Conservation (phyloP, 1,140 invertebrate species). For the Grapholita molesta region DNA sequence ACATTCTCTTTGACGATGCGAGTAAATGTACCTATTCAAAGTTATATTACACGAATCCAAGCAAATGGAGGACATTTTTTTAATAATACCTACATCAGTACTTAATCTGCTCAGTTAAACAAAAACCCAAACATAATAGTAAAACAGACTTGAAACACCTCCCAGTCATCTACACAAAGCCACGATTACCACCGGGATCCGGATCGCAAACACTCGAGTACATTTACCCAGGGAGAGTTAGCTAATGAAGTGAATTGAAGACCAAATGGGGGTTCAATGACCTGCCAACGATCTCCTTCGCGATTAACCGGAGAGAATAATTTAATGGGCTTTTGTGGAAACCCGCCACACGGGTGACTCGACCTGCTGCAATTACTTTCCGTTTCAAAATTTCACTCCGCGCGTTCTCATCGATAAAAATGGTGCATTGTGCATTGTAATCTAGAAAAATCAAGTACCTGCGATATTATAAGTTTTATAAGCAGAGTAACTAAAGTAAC, state of each 20-base stretch:
- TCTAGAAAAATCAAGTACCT: too few species aligned
- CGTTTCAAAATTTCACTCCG: background rate
- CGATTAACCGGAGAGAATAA: slow-evolving; percentile 39
- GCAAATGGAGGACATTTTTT: too few species aligned
- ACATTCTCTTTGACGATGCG: too few species aligned
- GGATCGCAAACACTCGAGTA: slow-evolving; percentile 18
- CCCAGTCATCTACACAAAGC: slow-evolving; percentile 3
- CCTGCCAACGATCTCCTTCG: slow-evolving; percentile 38
- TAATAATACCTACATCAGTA: too few species aligned
- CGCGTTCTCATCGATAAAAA: slow-evolving; percentile 11
- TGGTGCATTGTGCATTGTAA: slow-evolving; percentile 9
- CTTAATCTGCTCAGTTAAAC: background rate
- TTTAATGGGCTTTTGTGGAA: slow-evolving; percentile 36
- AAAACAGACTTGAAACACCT: background rate
- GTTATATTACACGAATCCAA: too few species aligned
- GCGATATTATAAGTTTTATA: too few species aligned
- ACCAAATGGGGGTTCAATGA: slow-evolving; percentile 39
- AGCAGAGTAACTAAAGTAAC: too few species aligned
- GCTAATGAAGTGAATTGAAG: slow-evolving; percentile 47
- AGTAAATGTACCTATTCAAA: too few species aligned
- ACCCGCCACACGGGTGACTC: slow-evolving; percentile 15
- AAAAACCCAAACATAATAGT: background rate
- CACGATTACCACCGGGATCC: background rate
- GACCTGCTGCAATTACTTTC: slow-evolving; percentile 6
- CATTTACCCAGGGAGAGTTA: slow-evolving; percentile 29